phyloP scores from a whole-genome alignment of 2,797 vertebrate genomes.

The Sternarchorhynchus goeldii region DNA sequence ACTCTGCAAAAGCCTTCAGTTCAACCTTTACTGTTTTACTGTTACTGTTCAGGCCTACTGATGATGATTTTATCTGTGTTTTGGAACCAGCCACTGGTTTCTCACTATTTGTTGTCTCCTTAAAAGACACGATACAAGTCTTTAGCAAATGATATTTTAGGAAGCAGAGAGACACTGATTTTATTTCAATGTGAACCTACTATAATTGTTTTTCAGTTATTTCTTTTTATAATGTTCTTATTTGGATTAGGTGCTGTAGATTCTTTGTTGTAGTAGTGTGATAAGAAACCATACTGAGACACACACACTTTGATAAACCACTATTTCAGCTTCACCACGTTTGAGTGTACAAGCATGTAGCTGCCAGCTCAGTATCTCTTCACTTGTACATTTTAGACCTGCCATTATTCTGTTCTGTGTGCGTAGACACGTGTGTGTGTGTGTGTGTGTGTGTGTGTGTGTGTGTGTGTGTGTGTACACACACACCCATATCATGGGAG shows the following conservation, averaged over 20 bases:
- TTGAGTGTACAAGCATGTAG: not conserved
- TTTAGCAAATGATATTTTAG: slow-evolving; percentile 29
- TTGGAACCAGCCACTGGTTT: not conserved
- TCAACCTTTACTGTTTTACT: not conserved
- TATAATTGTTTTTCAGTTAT: slow-evolving; percentile 4
- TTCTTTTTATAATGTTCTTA: not conserved
- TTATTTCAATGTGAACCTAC: slow-evolving; percentile 31
- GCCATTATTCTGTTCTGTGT: not conserved
- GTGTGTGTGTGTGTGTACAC: not conserved
- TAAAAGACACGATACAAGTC: not conserved
- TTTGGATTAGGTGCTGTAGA: not conserved
- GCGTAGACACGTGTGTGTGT: slow-evolving; percentile 1
- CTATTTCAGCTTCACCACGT: not conserved
- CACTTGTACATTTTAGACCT: not conserved
- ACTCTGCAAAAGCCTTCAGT: not conserved
- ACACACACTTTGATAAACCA: not conserved
- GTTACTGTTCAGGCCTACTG: slow-evolving; percentile 4
- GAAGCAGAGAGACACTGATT: not conserved
- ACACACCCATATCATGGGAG: slow-evolving; percentile 68
- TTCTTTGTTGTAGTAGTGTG: too few relatives aligned
- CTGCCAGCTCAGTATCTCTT: not conserved
- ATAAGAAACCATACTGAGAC: not conserved
- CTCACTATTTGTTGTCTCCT: not conserved
- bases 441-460: not conserved
- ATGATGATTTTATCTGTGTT: slow-evolving; percentile 2